Conservation (phyloP, 2,888 invertebrate species). For the Melieria picta region DNA sequence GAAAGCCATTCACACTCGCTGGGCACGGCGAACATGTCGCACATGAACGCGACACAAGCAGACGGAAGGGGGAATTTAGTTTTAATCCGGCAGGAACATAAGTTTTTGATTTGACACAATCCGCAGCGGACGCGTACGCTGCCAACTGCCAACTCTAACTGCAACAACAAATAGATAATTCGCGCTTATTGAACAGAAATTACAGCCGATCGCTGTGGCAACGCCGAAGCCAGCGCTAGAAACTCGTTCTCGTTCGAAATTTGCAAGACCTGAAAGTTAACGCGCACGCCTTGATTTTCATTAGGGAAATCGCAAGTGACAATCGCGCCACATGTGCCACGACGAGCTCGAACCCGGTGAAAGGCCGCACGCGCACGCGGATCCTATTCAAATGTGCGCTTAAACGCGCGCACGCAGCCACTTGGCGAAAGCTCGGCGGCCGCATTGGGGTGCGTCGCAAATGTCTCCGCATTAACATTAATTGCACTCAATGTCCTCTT, state of each 20-base stretch:
- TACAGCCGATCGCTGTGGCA: not conserved
- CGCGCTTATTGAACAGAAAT: too few species aligned
- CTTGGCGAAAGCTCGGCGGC: not conserved
- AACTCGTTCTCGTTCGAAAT: not conserved
- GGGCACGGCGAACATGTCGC: not conserved
- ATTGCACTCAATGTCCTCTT: conserved; percentile 64
- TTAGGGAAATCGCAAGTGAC: conserved; percentile 2
- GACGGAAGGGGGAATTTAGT: conserved; percentile 49
- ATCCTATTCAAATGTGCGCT: not conserved
- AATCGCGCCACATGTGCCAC: conserved; percentile 6
- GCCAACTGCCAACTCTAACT: not conserved
- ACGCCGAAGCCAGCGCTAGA: not conserved
- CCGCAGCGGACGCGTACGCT: not conserved
- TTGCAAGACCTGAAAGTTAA: not conserved
- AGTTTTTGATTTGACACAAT: conserved; percentile 51
- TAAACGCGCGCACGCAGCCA: not conserved
- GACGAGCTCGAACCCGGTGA: too few species aligned
- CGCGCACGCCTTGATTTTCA: not conserved
- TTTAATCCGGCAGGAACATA: conserved; percentile 63
- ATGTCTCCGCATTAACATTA: conserved; percentile 62
- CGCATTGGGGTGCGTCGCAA: conserved; percentile 54
- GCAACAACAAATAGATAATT: too few species aligned
- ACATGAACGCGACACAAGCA: conserved; percentile 17
- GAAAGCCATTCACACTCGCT: conserved; percentile 25
- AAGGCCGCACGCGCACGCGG: not conserved